Percentiles rank a stretch among this genome's conserved stretches.
phyloP scores from a whole-genome alignment of 92 coral and sea anemone species.

The Phenganax marumi region DNA sequence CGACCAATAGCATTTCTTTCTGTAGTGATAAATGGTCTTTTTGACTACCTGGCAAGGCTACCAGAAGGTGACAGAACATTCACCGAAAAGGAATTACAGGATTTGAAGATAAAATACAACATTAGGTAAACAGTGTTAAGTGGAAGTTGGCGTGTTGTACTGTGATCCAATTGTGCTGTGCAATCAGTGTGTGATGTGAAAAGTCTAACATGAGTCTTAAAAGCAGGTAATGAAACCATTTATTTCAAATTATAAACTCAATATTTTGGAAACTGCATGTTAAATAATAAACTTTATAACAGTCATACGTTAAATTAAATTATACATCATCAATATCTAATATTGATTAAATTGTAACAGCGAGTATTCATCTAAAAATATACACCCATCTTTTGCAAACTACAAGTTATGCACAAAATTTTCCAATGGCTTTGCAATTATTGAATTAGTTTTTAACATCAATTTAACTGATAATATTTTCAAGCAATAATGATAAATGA shows the following conservation, averaged over 20 bases:
- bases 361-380: not conserved
- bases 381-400: not conserved
- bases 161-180: not conserved
- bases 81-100: conserved; percentile 28
- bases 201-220: too few relatives aligned
- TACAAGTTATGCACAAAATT: not conserved
- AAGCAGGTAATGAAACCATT: too few relatives aligned
- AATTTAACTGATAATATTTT: not conserved
- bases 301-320: too few relatives aligned
- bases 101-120: conserved; percentile 27
- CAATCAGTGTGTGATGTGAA: too few relatives aligned
- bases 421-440: not conserved
- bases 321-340: too few relatives aligned
- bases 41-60: conserved; percentile 6
- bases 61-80: conserved; percentile 14
- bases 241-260: too few relatives aligned
- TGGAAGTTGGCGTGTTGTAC: too few relatives aligned
- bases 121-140: not conserved
- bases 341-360: too few relatives aligned
- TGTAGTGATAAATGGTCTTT: conserved; percentile 30
- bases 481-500: not conserved
- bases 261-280: too few relatives aligned
- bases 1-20: not conserved
- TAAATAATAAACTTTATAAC: too few relatives aligned
- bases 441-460: not conserved